Base-by-base conservation (phyloP, 2,113 vertebrate genomes). In the Halcyon senegalensis region DNA sequence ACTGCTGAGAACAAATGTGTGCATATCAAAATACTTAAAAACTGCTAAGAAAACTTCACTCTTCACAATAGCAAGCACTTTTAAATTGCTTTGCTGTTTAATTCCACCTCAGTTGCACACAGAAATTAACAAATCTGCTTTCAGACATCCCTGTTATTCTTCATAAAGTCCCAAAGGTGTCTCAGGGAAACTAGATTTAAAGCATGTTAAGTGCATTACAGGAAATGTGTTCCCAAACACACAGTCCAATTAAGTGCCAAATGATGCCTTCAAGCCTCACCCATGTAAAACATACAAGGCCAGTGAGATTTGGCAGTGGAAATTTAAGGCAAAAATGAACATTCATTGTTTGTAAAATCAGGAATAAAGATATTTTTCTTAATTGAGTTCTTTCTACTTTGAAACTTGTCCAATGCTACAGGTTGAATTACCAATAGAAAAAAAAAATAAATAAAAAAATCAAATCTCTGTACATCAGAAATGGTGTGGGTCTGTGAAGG, bases 51-150 rank as follows among this genome's bases (percentile, higher is more conserved):
- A 90, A 91, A 89, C 60, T 78, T 86, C 37, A 58, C 15, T 64
- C 44, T 59, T 70, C 35, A 72, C 43, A 74, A 66, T 2, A 91
- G 46, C 37, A 78, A 78, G 51, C 25, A 46, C 31, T 86, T 94
- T 81, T 51, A 94, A 97, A 94, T 94, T 96, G 89, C 66, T 94
- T 94, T 92, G 62, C 73, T 8, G 2, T 92, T 95, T 94, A 96
- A 96, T 95, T 91, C 91, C 66, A 90, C 77, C 80, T 96, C 91
- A 89, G 91, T 27, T 96, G 91, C 69, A 87, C 15, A 39, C 28
- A 94, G 68, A 96, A 96, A 93, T 95, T 94, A 93, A 76, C 46
- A 97, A 95, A 94, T 55, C 56, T 91, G 35, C 69, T 96, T 95
- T 81, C 86, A 92, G 80, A 94, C 39, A 87, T 93, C 56, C 72